phyloP scores from a whole-genome alignment of 1,140 invertebrate species.

The Meloidogyne hapla region DNA sequence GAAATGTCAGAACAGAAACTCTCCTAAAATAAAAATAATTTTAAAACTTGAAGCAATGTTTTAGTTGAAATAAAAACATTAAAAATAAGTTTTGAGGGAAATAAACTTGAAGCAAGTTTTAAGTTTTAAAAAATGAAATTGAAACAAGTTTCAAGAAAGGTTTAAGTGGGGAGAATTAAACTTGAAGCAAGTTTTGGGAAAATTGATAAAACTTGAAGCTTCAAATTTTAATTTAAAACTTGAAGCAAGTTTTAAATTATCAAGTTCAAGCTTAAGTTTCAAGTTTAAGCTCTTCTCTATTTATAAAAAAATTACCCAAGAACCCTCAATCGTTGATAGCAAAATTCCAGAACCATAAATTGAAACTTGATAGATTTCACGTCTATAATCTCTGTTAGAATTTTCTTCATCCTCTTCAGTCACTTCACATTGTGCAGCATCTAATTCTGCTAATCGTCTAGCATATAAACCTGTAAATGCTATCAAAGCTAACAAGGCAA shows the following conservation, averaged over 20 bases:
- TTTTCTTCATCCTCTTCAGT: background rate
- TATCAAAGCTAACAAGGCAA: conserved; percentile 17
- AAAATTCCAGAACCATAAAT: conserved; percentile 22
- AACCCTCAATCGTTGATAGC: background rate
- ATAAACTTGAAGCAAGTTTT: no score
- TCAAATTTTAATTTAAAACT: background rate
- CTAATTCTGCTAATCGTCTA: conserved; percentile 23
- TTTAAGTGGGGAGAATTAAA: no score
- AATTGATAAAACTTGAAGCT: background rate
- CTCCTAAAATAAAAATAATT: background rate
- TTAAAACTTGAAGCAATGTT: background rate
- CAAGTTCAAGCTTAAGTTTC: no score
- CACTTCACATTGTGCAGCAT: background rate
- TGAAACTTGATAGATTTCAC: conserved; percentile 21
- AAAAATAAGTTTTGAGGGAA: no score
- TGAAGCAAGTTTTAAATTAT: no score
- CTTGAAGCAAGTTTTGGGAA: background rate
- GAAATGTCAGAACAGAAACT: background rate
- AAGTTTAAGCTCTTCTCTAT: background rate
- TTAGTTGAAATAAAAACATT: no score
- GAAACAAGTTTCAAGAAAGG: no score
- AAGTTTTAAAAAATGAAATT: no score
- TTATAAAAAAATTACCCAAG: background rate
- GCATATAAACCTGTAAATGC: conserved; percentile 20
- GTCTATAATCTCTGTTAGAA: conserved; percentile 17